phyloP scores from a whole-genome alignment of 2,797 vertebrate genomes.

The Cuculus canorus region DNA sequence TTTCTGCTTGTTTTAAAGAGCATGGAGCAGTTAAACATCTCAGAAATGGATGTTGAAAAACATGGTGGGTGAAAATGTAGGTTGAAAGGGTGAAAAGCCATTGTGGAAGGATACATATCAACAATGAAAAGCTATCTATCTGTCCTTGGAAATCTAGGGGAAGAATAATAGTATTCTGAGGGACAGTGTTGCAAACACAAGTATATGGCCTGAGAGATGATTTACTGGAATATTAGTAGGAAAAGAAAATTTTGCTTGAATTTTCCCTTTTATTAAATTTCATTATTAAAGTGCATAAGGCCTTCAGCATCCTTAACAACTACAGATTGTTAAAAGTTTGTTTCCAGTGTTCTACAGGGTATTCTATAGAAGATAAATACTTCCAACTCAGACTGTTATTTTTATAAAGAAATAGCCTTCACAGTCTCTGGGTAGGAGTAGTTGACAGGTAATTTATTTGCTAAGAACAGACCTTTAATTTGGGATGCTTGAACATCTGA shows the following conservation, averaged over 20 bases:
- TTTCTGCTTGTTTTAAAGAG: background rate
- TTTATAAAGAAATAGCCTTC: background rate
- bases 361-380: background rate
- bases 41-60: background rate
- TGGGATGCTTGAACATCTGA: background rate
- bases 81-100: no score
- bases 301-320: background rate
- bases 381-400: background rate
- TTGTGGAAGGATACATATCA: background rate
- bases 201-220: background rate
- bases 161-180: background rate
- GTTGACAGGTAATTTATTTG: background rate
- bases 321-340: background rate
- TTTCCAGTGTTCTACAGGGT: background rate
- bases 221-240: background rate
- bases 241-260: background rate
- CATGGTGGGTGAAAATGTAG: background rate
- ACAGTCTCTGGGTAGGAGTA: background rate
- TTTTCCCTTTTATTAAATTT: background rate
- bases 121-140: background rate
- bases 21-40: background rate
- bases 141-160: fast-evolving
- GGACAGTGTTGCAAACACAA: background rate
- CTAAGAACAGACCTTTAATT: background rate
- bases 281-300: background rate